Evolutionary conservation across 2,888 invertebrate species (phyloP).

Genomic region (Diarsia dahlii): DNA sequence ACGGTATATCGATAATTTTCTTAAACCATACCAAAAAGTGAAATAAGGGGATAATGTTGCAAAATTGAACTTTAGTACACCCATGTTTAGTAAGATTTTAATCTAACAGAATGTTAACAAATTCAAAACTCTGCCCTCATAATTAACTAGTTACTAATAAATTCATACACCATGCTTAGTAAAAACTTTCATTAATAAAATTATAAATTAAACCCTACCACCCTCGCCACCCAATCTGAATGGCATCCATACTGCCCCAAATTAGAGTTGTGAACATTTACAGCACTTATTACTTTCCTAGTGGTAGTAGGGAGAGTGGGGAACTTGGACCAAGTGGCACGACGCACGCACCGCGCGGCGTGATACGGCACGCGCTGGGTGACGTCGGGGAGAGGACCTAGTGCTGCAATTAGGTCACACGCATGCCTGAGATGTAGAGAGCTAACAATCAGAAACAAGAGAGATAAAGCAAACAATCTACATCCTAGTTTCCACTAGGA

Average conservation of each 20-base stretch:
- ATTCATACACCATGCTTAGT: neutral
- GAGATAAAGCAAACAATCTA: too few relatives aligned
- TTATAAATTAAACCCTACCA: neutral
- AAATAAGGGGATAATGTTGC: too few relatives aligned
- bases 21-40: too few relatives aligned
- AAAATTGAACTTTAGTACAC: neutral
- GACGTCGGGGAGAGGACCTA: slow-evolving; percentile 34
- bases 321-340: slow-evolving; percentile 23
- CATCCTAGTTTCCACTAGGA: too few relatives aligned
- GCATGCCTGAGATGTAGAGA: slow-evolving; percentile 56
- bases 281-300: slow-evolving; percentile 37
- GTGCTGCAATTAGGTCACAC: slow-evolving; percentile 66
- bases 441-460: too few relatives aligned
- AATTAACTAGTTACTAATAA: neutral
- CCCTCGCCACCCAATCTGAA: slow-evolving; percentile 31
- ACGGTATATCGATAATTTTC: too few relatives aligned
- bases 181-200: neutral
- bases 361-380: slow-evolving; percentile 67
- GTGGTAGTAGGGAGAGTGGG: slow-evolving; percentile 5
- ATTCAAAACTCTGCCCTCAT: too few relatives aligned
- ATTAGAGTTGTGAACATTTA: slow-evolving; percentile 55
- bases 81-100: neutral
- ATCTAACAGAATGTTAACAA: neutral
- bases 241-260: slow-evolving; percentile 19
- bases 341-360: slow-evolving; percentile 58